Base-by-base conservation (phyloP, 2,113 vertebrate species). In the Strigops habroptila region DNA sequence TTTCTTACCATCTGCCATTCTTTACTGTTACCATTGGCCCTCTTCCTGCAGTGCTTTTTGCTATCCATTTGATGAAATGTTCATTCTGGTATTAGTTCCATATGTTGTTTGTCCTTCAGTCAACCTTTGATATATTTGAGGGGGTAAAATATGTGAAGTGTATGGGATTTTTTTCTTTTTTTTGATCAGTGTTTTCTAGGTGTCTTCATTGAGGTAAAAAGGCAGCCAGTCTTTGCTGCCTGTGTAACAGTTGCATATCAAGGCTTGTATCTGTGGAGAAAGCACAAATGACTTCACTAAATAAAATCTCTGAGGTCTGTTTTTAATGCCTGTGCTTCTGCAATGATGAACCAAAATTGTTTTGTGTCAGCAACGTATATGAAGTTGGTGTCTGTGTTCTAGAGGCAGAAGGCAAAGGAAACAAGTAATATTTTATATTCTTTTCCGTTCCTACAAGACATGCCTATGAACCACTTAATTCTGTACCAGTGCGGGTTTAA, bases 281-380 rank as follows among this genome's bases (percentile, higher is more conserved):
- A 93, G 62, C 31, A 64, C 21, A 91, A 46, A 85, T 71, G 7
- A 67, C 35, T 82, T 82, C 73, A 77, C 52, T 70, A 70, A 74
- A 93, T 84, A 84, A 90, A 93, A 84, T 76, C 18, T 94, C 51
- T 60, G 65, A 96, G 51, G 28, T 82, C 59, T 86, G 10, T 43
- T 81, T 93, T 86, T 91, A 96, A 80, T 75, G 49, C n/a, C 33
- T 94, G 5, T 84, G 44, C 28, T 95, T 81, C 88, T 90, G 39
- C 35, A 80, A 5, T 22, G 30, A 68, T 84, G 68, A 59, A 16
- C 33, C 87, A n/a, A 64, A 89, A 73, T 41, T 68, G 30, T 70
- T 87, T 64, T 64, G 27, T 76, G 53, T 70, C 49, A 75, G 44
- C 35, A 64, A 35, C 77, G 24, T 49, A 18, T 15, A 23, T 62